Evolutionary conservation across 2,888 invertebrate genomes (phyloP).

Genomic region (Acanthosepion esculentum): DNA sequence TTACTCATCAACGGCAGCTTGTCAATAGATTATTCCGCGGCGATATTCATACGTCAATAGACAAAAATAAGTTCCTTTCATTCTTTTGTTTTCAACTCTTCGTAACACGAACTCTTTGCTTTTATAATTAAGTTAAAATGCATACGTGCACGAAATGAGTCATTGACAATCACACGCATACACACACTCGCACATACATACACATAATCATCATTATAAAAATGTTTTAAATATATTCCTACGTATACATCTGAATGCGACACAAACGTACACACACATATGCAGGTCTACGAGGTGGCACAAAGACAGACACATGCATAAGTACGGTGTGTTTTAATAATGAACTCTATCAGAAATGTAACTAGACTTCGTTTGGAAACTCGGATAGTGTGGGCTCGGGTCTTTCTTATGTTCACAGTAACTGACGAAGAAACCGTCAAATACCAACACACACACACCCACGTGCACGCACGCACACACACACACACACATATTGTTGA

Average conservation of each 20-base stretch:
- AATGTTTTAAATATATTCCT: no score
- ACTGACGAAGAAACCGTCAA: no score
- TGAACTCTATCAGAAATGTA: no score
- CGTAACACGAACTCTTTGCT: neutral
- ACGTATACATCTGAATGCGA: no score
- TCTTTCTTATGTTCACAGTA: no score
- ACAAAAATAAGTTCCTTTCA: neutral
- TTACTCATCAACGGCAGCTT: neutral
- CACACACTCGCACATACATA: neutral
- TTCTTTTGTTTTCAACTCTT: neutral
- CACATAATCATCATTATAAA: neutral
- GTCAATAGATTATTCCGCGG: conserved; percentile 7
- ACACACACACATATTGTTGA: no score
- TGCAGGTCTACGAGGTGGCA: no score
- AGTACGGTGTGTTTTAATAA: no score
- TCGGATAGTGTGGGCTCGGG: no score
- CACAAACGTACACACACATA: no score
- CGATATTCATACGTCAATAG: neutral
- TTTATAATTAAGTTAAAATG: conserved; percentile 2
- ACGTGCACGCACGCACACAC: rapidly evolving
- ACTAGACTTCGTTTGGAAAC: no score
- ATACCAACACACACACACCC: neutral
- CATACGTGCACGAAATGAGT: neutral
- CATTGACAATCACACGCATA: neutral
- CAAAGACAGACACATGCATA: no score